Conservation (phyloP, 2,113 vertebrate species). For the Speoplatyrhinus poulsoni region DNA sequence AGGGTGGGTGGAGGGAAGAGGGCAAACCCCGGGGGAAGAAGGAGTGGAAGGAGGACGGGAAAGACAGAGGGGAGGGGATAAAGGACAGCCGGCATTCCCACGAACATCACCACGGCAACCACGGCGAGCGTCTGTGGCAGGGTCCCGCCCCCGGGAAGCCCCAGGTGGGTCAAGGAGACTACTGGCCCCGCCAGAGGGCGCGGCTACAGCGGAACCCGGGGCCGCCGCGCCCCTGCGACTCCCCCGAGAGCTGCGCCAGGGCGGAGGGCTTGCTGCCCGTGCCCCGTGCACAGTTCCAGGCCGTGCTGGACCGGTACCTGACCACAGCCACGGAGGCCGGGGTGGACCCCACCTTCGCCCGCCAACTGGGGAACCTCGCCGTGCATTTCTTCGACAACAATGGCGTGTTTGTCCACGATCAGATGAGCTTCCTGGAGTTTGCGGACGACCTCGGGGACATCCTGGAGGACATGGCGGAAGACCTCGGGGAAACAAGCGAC, state of each 20-base stretch:
- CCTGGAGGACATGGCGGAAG: conserved; percentile 83
- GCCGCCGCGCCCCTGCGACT: conserved; percentile 70
- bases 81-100: conserved; percentile 17
- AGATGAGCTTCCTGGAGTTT: conserved; percentile 83
- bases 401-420: conserved; percentile 80
- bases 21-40: neutral
- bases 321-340: conserved; percentile 51
- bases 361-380: conserved; percentile 64
- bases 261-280: conserved; percentile 82
- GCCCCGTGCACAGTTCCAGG: conserved; percentile 71
- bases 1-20: too few species aligned
- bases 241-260: conserved; percentile 77
- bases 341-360: conserved; percentile 41
- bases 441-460: conserved; percentile 86
- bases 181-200: conserved; percentile 61
- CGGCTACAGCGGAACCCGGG: conserved; percentile 67
- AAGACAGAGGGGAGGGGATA: conserved; percentile 26
- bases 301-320: conserved; percentile 79
- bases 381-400: conserved; percentile 78
- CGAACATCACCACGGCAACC: conserved; percentile 7
- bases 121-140: conserved; percentile 30
- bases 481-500: conserved; percentile 47
- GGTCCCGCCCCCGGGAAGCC: conserved; percentile 16
- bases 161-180: conserved; percentile 44
- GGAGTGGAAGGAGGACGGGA: conserved; percentile 7